Evolutionary conservation across 1,140 invertebrate species (phyloP).

Genomic region (Ladona fulva): DNA sequence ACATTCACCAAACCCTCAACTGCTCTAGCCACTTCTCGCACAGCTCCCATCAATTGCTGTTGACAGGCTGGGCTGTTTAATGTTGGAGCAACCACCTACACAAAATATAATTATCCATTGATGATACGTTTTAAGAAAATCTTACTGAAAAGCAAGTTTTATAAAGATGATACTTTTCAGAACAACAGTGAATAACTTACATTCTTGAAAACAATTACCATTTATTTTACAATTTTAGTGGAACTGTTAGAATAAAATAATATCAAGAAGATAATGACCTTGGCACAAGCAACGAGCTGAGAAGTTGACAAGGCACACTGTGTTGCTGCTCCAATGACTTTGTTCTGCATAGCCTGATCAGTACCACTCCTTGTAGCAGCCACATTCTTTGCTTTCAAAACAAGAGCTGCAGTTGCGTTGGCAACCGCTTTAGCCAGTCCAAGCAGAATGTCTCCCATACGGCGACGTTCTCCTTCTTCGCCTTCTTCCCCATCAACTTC

Average conservation of each 20-base stretch:
- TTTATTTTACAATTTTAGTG: neutral
- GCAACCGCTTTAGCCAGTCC: slow-evolving; percentile 91
- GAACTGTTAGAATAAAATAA: too few species aligned
- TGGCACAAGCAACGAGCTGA: slow-evolving; percentile 94
- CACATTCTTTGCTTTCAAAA: slow-evolving; percentile 67
- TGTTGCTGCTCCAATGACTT: slow-evolving; percentile 88
- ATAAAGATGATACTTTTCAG: too few species aligned
- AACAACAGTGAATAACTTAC: neutral
- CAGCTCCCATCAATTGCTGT: slow-evolving; percentile 85
- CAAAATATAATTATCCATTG: neutral
- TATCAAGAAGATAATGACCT: slow-evolving; percentile 42
- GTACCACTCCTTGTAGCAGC: slow-evolving; percentile 39
- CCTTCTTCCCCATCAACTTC: slow-evolving; percentile 48
- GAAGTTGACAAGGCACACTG: slow-evolving; percentile 95
- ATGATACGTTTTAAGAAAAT: too few species aligned
- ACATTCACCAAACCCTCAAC: slow-evolving; percentile 85
- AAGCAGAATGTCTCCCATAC: slow-evolving; percentile 75
- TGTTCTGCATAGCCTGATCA: slow-evolving; percentile 35
- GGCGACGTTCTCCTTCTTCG: slow-evolving; percentile 50
- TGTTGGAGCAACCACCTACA: slow-evolving; percentile 67
- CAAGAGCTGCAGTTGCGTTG: slow-evolving; percentile 89
- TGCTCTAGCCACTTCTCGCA: slow-evolving; percentile 83
- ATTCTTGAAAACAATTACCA: slow-evolving; percentile 12
- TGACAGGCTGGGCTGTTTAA: slow-evolving; percentile 86
- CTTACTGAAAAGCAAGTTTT: too few species aligned